These are phyloP conservation scores for Chamaea fasciata DNA, from an alignment of 2,113 vertebrate genomes.

Conservation along the genomic window DNA sequence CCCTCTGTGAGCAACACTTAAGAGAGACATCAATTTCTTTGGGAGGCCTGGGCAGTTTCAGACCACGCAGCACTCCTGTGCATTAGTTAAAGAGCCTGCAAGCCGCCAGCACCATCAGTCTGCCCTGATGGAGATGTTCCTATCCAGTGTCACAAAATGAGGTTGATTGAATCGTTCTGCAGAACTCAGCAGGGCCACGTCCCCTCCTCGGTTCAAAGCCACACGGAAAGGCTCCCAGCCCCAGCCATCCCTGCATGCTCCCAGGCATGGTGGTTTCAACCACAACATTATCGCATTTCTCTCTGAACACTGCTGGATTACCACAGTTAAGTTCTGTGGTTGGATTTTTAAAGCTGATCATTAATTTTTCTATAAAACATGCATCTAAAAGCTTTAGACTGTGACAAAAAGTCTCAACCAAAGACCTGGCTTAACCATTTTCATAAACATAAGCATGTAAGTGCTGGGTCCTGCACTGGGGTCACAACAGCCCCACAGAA, in stretches of 20 bases:
- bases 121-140: neutral
- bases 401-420: neutral
- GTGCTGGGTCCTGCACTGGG: neutral
- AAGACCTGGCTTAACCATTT: neutral
- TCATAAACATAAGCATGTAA: neutral
- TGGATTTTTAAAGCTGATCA: neutral
- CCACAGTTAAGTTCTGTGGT: neutral
- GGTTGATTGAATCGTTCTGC: neutral
- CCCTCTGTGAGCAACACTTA: neutral
- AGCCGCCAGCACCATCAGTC: neutral
- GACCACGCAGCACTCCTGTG: neutral
- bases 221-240: neutral
- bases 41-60: neutral
- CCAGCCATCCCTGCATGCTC: neutral
- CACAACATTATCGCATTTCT: neutral
- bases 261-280: neutral
- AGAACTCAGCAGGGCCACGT: neutral
- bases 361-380: constrained; percentile 13
- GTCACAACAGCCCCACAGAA: neutral
- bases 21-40: neutral
- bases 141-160: neutral
- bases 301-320: neutral
- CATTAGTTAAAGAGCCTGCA: neutral
- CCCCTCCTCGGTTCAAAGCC: neutral
- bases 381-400: neutral